Evolutionary conservation across 2,888 invertebrate genomes (phyloP), one percentile per base, ranked within the genome.

Genomic region (Spodoptera littoralis): DNA sequence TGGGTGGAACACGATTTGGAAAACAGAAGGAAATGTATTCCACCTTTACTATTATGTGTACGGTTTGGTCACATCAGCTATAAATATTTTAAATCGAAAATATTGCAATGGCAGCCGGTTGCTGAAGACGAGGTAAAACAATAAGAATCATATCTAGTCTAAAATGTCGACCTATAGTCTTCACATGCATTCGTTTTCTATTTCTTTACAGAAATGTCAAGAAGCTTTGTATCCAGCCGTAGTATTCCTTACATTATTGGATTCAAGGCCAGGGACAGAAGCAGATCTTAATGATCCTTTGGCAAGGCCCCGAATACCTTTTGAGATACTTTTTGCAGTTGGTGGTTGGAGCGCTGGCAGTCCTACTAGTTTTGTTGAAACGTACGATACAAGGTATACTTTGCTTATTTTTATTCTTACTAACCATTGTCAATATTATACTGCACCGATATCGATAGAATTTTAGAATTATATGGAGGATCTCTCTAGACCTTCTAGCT

Each of bases 291-390:
- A 92, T 74, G 95, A 96, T 83, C 96, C 96, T 0, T 82, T 97
- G 44, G 95, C 96, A 9, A 91, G 96, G 65, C 97, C 98, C 0
- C 93, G 98, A 65, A 96, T 97, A 89, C 97, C 96, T 51, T 96
- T 97, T 86, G 97, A 97, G 81, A 96, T 97, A 78, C 94, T 98
- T 11, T 98, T 98, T 87, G 97, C 98, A 12, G 96, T 98, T 18
- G 98, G 98, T 4, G 98, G 98, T 1, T 98, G 98, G 98, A 95
- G 96, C 85, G 95, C 97, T n/a, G 97, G 97, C n/a, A 96, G 97
- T 72, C 97, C 97, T 0, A 97, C 97, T 0, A 97, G 96, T 90
- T 97, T 97, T 80, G 96, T 97, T 30, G 97, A 96, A 88, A 97
- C 97, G 59, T 98, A 98, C 87, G 97, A 97, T 81, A 96, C 97